Base-by-base conservation (phyloP, 1,140 invertebrate genomes). In the Cydia fagiglandana region DNA sequence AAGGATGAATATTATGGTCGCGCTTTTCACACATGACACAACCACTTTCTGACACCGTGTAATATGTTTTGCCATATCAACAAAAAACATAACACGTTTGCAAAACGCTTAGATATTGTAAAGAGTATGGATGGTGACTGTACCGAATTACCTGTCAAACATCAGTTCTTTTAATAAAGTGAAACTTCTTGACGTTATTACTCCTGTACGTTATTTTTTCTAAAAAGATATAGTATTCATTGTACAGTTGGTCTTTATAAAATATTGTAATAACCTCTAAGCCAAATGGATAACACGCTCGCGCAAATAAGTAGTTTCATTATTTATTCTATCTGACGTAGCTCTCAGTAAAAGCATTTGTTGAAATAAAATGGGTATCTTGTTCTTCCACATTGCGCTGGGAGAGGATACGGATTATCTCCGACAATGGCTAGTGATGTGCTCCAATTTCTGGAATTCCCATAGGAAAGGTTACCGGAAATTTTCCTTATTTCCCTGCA, bases 291-390 rank as follows among this genome's bases (percentile, higher is more conserved):
- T 70, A 41, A 17, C 41, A 41, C 4, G 66, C 24, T 30, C 13
- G 30, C 2, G 15, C 64, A 34, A 66, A 66, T 66, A 66, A 34
- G 34, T 38, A 68, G 64, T 68, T 68, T 41, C 64, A 68, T 68
- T 68, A 68, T 68, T 68, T 68, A 68, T 68, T 68, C 30, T 38
- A 10, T 68, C 64, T 68, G 64, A 41, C 34, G 30, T 24, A 24
- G 24, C 24, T 41, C 38, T 68, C 64, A 41, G 28, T 30, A 66
- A 66, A 0, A 66, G 34, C 30, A 68, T 68, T 68, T 68, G 64
- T 68, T 38, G 64, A 68, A 38, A 68, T 38, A 68, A 68, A 68
- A 30, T 3, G 30, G 30, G 30, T 30, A 30, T 30, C 30, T 30
- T 30, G 30, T 38, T 68, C 64, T n/a, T 68, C 30, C 34, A 68